Evolutionary conservation across 2,888 invertebrate species (phyloP).

Genomic region (Patella depressa): DNA sequence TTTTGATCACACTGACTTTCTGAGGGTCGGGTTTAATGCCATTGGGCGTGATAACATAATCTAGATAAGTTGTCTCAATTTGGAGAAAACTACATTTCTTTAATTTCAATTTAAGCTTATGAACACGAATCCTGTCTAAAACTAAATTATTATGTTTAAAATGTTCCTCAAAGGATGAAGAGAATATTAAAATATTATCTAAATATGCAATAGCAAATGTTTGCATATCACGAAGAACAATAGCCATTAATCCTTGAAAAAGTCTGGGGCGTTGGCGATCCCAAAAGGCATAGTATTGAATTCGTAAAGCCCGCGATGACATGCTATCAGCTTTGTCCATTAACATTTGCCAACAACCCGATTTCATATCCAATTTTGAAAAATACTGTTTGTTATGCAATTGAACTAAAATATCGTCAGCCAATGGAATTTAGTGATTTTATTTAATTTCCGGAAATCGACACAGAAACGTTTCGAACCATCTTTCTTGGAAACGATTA

Average conservation of each 20-base stretch:
- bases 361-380: slow-evolving; percentile 27
- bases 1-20: no score
- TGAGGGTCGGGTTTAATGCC: no score
- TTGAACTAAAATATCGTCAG: slow-evolving; percentile 31
- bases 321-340: slow-evolving; percentile 33
- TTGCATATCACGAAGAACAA: slow-evolving; percentile 30
- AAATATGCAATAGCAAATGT: slow-evolving; percentile 31
- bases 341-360: slow-evolving; percentile 34
- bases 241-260: slow-evolving; percentile 31
- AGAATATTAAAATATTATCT: slow-evolving; percentile 35
- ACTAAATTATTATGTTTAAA: slow-evolving; percentile 24
- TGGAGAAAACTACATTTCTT: no score
- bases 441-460: slow-evolving; percentile 23
- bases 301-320: slow-evolving; percentile 29
- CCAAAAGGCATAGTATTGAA: slow-evolving; percentile 25
- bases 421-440: slow-evolving; percentile 28
- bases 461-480: not conserved
- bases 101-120: slow-evolving; percentile 29
- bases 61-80: no score
- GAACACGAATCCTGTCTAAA: slow-evolving; percentile 27
- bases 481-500: not conserved
- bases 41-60: no score
- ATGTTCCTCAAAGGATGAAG: slow-evolving; percentile 32
- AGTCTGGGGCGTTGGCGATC: slow-evolving; percentile 29
- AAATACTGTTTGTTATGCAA: slow-evolving; percentile 20